Base-by-base conservation (phyloP, 2,113 vertebrate genomes). In the Apistogramma diplotaenia region DNA sequence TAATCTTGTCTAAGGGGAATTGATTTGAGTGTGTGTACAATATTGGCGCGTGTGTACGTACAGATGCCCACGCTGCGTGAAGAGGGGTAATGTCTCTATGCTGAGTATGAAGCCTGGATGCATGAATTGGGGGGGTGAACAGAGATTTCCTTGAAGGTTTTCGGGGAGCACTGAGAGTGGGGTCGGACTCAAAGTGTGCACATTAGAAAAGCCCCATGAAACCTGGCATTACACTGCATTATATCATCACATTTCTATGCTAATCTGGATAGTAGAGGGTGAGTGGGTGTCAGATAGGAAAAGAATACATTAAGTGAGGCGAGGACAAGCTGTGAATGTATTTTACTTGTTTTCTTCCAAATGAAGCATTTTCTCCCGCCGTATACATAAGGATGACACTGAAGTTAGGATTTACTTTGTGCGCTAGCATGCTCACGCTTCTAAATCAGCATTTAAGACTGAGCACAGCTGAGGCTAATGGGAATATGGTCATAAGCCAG, bases 131-230 rank as follows among this genome's bases (percentile, higher is more conserved):
- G 74, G n/a, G 59, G 53, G 72, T 70, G 57, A 76, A 78, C 71
- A 70, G 49, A 75, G 75, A 77, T 75, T 83, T 79, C 33, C 57
- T 76, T 74, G 62, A 81, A 73, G 77, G 57, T 59, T 79, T 80
- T 83, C 62, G 51, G 61, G 70, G 54, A 83, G 70, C 57, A 75
- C 31, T 13, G 19, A 83, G 46, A 29, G 49, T 27, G 0, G 29
- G 51, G 79, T 65, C 53, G 79, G 78, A 81, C 77, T 83, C 55
- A 54, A 62, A 90, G 62, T 74, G 74, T 71, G 83, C 57, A 61
- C 87, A 81, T 87, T 83, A 76, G 70, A 85, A 81, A 89, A 85
- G 83, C 49, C 51, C 65, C 56, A 82, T 87, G 81, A 88, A 85
- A 79, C 46, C 76, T 56, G 79, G 27, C 59, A 82, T 82, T 78